These are phyloP conservation scores for Nemotelus pantherinus DNA, from an alignment of 2,888 invertebrate species.

Conservation along the genomic window DNA sequence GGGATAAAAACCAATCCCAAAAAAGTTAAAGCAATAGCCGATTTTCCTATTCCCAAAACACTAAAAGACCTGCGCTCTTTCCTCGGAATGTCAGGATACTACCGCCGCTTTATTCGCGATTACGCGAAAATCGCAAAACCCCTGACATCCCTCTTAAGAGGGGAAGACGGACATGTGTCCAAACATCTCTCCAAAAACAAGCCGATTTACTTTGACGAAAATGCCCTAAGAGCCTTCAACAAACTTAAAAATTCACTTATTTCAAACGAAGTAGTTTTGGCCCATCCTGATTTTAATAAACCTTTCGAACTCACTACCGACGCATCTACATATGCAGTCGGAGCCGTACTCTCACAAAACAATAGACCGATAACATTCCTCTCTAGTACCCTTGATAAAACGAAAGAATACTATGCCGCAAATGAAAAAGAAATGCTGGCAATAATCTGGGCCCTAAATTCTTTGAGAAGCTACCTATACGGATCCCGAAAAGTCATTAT, in stretches of 20 bases:
- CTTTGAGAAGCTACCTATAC: not conserved
- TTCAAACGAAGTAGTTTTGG: not conserved
- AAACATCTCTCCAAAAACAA: constrained; percentile 44
- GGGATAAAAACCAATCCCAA: constrained; percentile 1
- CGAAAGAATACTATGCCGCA: not conserved
- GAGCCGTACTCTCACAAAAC: not conserved
- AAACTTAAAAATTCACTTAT: not conserved
- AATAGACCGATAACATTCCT: not conserved
- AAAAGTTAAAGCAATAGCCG: constrained; percentile 3
- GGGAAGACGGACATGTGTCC: constrained; percentile 47
- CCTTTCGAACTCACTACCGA: not conserved
- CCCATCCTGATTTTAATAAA: not conserved
- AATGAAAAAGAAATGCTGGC: constrained; percentile 5
- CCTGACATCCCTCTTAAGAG: constrained; percentile 12
- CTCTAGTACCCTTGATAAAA: not conserved
- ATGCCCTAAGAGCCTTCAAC: too few species aligned
- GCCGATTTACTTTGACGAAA: constrained; percentile 22
- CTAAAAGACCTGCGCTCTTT: constrained; percentile 24
- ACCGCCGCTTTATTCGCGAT: constrained; percentile 3
- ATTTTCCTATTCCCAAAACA: constrained; percentile 15
- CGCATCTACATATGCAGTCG: not conserved
- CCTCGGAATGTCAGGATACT: constrained; percentile 21
- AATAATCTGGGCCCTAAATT: not conserved
- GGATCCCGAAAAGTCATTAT: not conserved
- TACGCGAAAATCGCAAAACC: constrained; percentile 6